Percentiles rank a stretch among this genome's conserved stretches.
Evolutionary conservation across 2,888 invertebrate species (phyloP).

Genomic region (Rutpela maculata): DNA sequence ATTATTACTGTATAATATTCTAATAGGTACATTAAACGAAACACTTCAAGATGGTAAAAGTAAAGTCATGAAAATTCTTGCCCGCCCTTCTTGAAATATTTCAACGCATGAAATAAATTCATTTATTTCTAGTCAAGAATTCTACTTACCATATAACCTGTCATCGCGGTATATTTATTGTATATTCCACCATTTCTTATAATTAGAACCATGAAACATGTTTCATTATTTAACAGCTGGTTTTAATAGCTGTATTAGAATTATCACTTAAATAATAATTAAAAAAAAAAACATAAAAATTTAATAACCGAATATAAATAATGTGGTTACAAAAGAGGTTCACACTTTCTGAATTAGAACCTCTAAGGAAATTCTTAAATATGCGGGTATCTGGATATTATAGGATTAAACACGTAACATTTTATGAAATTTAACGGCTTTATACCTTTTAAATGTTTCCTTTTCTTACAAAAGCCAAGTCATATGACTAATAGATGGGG

Average conservation of each 20-base stretch:
- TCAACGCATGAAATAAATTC: too few species aligned
- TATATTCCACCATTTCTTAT: not conserved
- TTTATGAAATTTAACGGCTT: too few species aligned
- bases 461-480: too few species aligned
- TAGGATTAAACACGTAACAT: too few species aligned
- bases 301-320: not conserved
- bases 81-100: not conserved
- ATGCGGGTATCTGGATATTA: too few species aligned
- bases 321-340: not conserved
- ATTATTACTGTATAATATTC: not conserved
- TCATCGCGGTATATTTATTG: not conserved
- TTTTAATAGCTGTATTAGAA: not conserved
- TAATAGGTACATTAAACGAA: not conserved
- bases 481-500: too few species aligned
- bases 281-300: not conserved
- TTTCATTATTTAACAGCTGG: not conserved
- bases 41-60: not conserved
- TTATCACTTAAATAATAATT: not conserved
- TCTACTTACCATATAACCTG: not conserved
- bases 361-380: too few species aligned
- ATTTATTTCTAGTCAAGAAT: too few species aligned
- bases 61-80: not conserved
- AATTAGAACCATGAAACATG: not conserved
- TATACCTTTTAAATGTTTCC: too few species aligned
- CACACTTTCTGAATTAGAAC: not conserved